Base-by-base conservation (phyloP, 2,797 vertebrate genomes). In the Parauchenoglanis ngamensis region DNA sequence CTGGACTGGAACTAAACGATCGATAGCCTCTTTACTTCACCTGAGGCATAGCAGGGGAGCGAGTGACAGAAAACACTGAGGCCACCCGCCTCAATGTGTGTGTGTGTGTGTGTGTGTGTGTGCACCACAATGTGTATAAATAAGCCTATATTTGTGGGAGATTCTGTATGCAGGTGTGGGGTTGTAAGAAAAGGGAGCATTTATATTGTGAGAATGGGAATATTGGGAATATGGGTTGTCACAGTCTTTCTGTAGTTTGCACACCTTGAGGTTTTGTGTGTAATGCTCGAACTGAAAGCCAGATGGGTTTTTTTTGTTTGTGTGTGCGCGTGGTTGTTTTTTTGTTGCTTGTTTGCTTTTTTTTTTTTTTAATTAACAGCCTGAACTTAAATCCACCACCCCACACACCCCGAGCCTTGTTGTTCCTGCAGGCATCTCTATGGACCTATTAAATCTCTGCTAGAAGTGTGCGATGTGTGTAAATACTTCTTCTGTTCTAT, bases 11-110 rank as follows among this genome's bases (percentile, higher is more conserved):
- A 92, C 87, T 89, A 87, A 89, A 85, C 86, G 85, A 92, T 91
- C 88, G 88, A 89, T 91, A 89, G 87, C 56, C 86, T 87, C 84
- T 90, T 87, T 89, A 89, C 86, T 90, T 89, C 87, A 90, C 78
- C 79, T 90, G 85, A 90, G 80, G 81, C 83, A 54, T 67, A 40
- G 76, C 63, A 85, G 78, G 84, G 77, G 76, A 85, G 63, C 52
- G 82, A 88, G 85, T 83, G 88, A 88, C 73, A 88, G 61, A 80
- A 85, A 77, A 87, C 67, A 65, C 89, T 73, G 72, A 46, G 72
- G 68, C 85, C 85, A 89, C 82, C 88, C 77, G 54, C 63, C n/a
- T 78, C 40, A 59, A 52, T 80, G 0, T 61, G 31, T 81, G 35
- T 46, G 35, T 61, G 56, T 57, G 54, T 79, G 28, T 23, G 54